These are phyloP conservation scores for Orcinus orca DNA, from an alignment of 2,113 vertebrate genomes.

Conservation along the genomic window DNA sequence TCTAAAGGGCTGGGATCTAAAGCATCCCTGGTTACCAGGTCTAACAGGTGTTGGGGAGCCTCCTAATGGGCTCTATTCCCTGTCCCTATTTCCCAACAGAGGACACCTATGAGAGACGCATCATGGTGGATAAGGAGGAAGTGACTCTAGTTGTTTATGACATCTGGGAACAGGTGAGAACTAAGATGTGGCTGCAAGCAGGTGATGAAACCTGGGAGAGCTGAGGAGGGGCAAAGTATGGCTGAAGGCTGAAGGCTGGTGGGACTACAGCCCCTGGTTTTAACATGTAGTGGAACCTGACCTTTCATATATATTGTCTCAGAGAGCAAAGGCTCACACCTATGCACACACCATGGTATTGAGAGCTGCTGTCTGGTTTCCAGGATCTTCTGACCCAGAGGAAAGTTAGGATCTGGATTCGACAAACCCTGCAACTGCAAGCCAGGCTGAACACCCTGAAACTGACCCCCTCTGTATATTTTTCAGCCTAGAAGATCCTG, in stretches of 20 bases:
- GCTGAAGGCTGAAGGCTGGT: background rate
- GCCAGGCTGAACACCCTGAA: conserved; percentile 6
- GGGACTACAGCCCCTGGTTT: background rate
- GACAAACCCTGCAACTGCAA: conserved; percentile 17
- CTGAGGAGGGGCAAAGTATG: background rate
- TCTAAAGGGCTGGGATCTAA: background rate
- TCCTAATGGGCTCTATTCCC: conserved; percentile 27
- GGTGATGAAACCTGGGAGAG: background rate
- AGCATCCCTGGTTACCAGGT: background rate
- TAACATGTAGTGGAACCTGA: background rate
- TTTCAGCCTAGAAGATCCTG: conserved; percentile 9
- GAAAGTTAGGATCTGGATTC: conserved; percentile 4
- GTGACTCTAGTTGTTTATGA: conserved; percentile 91
- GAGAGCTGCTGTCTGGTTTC: background rate
- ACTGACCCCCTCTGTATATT: background rate
- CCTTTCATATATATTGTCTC: background rate
- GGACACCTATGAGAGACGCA: conserved; percentile 87
- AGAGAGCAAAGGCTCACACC: background rate
- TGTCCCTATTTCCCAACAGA: conserved; percentile 79
- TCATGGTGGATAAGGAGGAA: conserved; percentile 90
- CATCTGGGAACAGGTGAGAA: conserved; percentile 93
- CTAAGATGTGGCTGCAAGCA: background rate
- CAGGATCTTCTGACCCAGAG: background rate
- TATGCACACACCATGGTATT: background rate
- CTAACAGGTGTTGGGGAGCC: background rate